Evolutionary conservation across 2,113 vertebrate genomes (phyloP).

Genomic region (Microcebus griseorufus): DNA sequence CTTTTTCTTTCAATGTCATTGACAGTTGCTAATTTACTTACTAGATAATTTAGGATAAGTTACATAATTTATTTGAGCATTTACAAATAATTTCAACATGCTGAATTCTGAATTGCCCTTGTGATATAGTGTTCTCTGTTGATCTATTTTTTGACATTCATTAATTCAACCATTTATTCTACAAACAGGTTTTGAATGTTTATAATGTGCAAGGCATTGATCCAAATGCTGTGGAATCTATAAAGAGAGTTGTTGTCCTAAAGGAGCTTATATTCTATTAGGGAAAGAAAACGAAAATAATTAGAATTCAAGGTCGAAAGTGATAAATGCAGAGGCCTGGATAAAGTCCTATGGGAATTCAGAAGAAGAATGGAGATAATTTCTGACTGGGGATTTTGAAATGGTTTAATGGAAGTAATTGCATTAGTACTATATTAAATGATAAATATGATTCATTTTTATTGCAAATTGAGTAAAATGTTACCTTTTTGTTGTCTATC

Average conservation of each 20-base stretch:
- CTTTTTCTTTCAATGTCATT: constrained; percentile 70
- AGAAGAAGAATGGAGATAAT: not conserved
- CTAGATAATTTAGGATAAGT: constrained; percentile 70
- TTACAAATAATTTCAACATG: constrained; percentile 67
- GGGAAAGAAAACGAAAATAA: constrained; percentile 25
- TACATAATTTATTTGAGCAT: constrained; percentile 64
- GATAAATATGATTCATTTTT: not conserved
- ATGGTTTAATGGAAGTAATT: not conserved
- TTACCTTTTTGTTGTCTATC: not conserved
- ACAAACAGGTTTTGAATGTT: constrained; percentile 58
- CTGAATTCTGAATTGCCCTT: constrained; percentile 61
- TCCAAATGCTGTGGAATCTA: constrained; percentile 42
- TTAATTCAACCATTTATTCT: constrained; percentile 64
- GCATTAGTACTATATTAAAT: not conserved
- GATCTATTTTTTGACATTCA: constrained; percentile 63
- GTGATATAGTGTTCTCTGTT: constrained; percentile 57
- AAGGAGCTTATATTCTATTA: constrained; percentile 60
- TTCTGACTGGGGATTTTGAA: not conserved
- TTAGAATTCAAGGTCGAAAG: constrained; percentile 51
- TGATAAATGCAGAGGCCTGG: not conserved
- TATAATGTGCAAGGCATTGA: constrained; percentile 57
- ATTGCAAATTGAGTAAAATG: constrained; percentile 7
- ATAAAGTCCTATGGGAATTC: not conserved
- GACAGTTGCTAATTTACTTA: constrained; percentile 72
- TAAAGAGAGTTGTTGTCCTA: constrained; percentile 49